Evolutionary conservation across 2,888 invertebrate genomes (phyloP).

Genomic region (Synergus itoensis): DNA sequence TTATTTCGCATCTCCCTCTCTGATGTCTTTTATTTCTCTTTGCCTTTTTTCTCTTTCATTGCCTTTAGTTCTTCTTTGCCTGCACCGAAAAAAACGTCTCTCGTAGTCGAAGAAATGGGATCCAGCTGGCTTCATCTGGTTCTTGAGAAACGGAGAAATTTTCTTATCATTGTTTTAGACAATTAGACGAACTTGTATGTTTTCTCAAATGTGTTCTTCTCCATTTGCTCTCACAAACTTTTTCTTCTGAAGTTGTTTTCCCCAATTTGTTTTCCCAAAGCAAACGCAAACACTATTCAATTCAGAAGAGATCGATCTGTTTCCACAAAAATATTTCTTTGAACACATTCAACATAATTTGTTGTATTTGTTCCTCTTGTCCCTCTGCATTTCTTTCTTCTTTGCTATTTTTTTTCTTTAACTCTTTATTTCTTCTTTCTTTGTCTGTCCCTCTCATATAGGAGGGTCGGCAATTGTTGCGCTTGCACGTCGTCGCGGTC

Average conservation of each 20-base stretch:
- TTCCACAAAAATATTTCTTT: too few species aligned
- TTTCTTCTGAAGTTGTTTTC: too few species aligned
- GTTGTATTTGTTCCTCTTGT: too few species aligned
- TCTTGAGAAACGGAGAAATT: neutral
- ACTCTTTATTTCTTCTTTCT: neutral
- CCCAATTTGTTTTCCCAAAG: too few species aligned
- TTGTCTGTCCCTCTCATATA: neutral
- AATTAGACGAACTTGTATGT: neutral
- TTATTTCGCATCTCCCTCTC: constrained; percentile 45
- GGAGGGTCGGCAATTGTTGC: constrained; percentile 52
- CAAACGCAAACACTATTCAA: too few species aligned
- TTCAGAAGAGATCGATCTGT: too few species aligned
- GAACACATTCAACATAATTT: too few species aligned
- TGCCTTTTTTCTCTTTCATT: neutral
- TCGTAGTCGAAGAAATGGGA: too few species aligned
- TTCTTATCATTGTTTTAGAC: neutral
- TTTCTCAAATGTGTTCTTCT: too few species aligned
- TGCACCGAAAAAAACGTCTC: neutral
- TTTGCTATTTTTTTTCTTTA: constrained; percentile 19
- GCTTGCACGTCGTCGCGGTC: constrained; percentile 51
- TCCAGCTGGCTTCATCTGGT: too few species aligned
- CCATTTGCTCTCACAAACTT: too few species aligned
- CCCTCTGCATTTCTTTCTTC: neutral
- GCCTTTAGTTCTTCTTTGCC: neutral
- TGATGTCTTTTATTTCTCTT: neutral